Evolutionary conservation across 2,888 invertebrate species (phyloP), one percentile per base, ranked within the genome.

Genomic region (Apeira syringaria): DNA sequence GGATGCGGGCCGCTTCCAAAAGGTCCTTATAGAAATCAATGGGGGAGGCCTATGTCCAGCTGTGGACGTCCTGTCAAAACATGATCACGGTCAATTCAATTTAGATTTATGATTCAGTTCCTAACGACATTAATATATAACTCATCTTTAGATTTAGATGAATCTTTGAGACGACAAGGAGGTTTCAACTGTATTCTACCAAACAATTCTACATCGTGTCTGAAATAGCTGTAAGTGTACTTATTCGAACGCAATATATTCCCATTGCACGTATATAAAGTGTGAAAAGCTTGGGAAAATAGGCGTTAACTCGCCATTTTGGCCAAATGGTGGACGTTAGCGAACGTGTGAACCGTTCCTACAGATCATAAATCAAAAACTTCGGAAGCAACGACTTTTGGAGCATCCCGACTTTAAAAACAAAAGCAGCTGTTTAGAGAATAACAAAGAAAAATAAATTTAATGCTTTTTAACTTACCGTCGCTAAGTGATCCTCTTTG

Each of bases 91-190:
- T 68, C 66, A 69, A 64, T 65, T 62, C 24, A 30, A 42, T 37
- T 68, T 80, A 76, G 73, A 66, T 78, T 73, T 68, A 69, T 73
- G 74, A 78, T 77, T 76, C 74, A 68, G 48, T 48, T 50, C 44
- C 64, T 67, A 67, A 74, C 53, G 47, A 42, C 55, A 67, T 73
- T 64, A 68, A 64, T 37, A 37, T 44, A 37, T 37, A 20, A 44
- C 28, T 26, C 29, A 7, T 24, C 37, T 29, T 37, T 43, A 37
- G 43, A 44, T 44, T 44, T 44, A 44, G 27, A 37, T 2, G 17
- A 24, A 37, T 43, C 36, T 44, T 44, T 44, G 28, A 37, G 18
- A 44, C 33, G 27, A 10, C 13, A 12, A 25, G 12, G 34, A 34
- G 28, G 36, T 27, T 28, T 28, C 33, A 9, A 5, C 18, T 0